Evolutionary conservation across 2,888 invertebrate genomes (phyloP).

Genomic region (Vannuccia rotundouncinata): DNA sequence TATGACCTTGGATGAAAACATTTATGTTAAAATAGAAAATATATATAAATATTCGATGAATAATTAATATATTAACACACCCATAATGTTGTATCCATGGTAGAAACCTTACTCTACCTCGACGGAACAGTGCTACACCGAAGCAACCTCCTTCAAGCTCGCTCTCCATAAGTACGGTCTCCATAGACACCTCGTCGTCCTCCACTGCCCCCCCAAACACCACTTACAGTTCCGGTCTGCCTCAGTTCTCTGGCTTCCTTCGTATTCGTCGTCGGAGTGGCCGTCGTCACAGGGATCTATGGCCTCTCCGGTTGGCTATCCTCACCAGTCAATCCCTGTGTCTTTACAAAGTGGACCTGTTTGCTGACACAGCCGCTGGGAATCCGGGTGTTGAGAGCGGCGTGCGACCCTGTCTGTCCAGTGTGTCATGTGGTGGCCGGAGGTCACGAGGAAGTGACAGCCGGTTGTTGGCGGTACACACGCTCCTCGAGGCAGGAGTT

Average conservation of each 20-base stretch:
- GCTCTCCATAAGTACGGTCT: background rate
- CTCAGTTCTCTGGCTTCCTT: background rate
- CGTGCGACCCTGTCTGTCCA: no score
- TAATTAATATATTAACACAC: background rate
- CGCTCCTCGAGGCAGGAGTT: background rate
- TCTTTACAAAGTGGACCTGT: background rate
- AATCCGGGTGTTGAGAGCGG: background rate
- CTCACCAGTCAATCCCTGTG: conserved; percentile 3
- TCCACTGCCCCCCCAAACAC: background rate
- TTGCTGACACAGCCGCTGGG: background rate
- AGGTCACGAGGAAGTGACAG: background rate
- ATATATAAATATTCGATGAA: background rate
- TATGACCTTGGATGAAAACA: no score
- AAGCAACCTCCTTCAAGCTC: background rate
- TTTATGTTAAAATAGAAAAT: no score
- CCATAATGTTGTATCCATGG: background rate
- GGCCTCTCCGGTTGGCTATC: conserved; percentile 1
- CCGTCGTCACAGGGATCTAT: background rate
- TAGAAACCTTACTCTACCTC: background rate
- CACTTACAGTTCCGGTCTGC: background rate
- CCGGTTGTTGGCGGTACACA: background rate
- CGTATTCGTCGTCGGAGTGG: background rate
- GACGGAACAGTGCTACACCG: background rate
- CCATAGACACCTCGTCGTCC: background rate
- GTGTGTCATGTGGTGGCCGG: background rate